Percentiles rank a stretch among this genome's conserved stretches.
phyloP scores from a whole-genome alignment of 1,140 invertebrate genomes.

The Galleria mellonella region DNA sequence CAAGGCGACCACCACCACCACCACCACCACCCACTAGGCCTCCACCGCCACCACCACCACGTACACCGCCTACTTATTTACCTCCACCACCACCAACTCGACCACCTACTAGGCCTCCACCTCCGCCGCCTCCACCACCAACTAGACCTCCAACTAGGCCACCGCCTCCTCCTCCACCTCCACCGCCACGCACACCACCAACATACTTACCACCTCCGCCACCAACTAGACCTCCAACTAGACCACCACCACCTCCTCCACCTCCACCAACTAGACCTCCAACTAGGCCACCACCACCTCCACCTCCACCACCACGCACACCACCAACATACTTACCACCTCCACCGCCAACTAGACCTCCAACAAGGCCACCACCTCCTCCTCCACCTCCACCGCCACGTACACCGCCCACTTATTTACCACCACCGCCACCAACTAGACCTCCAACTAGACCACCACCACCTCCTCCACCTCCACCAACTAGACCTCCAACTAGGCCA shows the following conservation, averaged over 20 bases:
- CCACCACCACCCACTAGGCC: neutral
- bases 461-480: conserved; percentile 14
- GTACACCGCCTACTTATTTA: neutral
- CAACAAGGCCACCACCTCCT: conserved; percentile 11
- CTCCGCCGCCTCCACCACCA: neutral
- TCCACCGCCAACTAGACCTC: no score
- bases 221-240: neutral
- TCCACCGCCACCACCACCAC: neutral
- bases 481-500: conserved; percentile 12
- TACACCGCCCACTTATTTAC: neutral
- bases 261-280: neutral
- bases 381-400: conserved; percentile 5
- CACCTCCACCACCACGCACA: conserved; percentile 1
- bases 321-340: neutral
- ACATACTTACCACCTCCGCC: conserved; percentile 8
- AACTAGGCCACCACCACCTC: conserved; percentile 11
- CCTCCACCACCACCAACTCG: conserved; percentile 1
- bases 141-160: neutral
- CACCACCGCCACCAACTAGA: conserved; percentile 2
- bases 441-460: conserved; percentile 6
- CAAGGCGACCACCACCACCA: neutral
- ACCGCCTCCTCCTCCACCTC: neutral
- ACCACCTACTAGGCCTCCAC: conserved; percentile 4
- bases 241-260: conserved; percentile 2
- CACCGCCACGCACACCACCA: conserved; percentile 14